phyloP scores from a whole-genome alignment of 2,797 vertebrate species.

The Manis crassicaudata region DNA sequence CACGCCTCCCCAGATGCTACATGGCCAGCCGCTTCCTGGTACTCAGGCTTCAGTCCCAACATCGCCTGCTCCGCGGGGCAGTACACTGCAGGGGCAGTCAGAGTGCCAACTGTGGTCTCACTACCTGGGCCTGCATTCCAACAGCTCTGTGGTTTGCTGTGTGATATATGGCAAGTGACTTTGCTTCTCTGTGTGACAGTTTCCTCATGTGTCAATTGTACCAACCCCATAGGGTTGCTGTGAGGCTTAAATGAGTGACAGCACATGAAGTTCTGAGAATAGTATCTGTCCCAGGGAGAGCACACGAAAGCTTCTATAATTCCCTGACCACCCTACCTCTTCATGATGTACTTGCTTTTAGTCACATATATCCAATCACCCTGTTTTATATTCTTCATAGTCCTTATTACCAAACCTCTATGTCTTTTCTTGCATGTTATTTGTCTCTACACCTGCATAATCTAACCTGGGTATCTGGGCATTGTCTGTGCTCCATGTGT shows the following conservation, averaged over 20 bases:
- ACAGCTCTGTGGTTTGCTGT: not conserved
- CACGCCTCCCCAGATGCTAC: not conserved
- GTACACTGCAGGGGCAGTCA: fast-evolving
- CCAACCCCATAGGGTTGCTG: not conserved
- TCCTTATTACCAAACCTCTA: not conserved
- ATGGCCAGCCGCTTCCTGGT: not conserved
- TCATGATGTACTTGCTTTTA: too few species aligned
- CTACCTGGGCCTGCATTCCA: not conserved
- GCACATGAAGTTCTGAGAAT: not conserved
- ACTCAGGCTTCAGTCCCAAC: not conserved
- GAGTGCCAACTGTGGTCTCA: fast-evolving
- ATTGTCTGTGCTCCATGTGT: not conserved
- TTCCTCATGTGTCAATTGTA: not conserved
- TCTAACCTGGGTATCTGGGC: not conserved
- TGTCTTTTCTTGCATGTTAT: not conserved
- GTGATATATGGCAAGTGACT: not conserved
- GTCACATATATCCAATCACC: fast-evolving
- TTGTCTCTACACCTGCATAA: not conserved
- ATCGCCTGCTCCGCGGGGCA: not conserved
- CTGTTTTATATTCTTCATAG: not conserved
- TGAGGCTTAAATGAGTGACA: not conserved
- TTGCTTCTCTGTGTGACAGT: not conserved
- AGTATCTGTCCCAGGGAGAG: fast-evolving
- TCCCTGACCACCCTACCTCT: not conserved
- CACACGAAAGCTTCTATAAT: fast-evolving